phyloP scores from a whole-genome alignment of 2,797 vertebrate genomes.

The Enoplosus armatus region DNA sequence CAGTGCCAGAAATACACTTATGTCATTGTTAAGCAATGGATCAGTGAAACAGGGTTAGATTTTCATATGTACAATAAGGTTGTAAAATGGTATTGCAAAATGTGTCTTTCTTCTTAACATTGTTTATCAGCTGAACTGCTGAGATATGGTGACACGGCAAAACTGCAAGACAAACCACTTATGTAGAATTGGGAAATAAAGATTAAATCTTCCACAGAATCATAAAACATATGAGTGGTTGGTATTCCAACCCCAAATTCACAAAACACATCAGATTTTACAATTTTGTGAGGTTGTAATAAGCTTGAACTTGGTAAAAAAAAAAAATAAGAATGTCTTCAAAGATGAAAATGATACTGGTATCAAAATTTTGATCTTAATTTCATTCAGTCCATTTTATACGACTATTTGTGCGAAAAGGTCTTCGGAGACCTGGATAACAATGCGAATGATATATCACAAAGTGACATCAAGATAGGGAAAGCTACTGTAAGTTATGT shows the following conservation, averaged over 20 bases:
- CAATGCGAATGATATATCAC: neutral
- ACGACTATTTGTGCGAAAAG: neutral
- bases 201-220: neutral
- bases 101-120: neutral
- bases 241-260: neutral
- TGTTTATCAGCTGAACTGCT: neutral
- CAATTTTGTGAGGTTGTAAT: neutral
- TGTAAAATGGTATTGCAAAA: neutral
- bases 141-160: slow-evolving; percentile 18
- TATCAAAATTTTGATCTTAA: neutral
- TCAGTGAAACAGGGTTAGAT: neutral
- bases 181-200: neutral
- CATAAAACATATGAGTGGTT: neutral
- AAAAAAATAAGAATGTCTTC: no score
- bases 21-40: neutral
- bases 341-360: neutral
- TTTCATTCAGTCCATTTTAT: neutral
- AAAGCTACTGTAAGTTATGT: slow-evolving; percentile 5
- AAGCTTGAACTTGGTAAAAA: neutral
- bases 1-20: slow-evolving; percentile 1
- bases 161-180: neutral
- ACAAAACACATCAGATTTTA: neutral
- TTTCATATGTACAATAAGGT: neutral
- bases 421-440: neutral
- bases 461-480: slow-evolving; percentile 11